phyloP scores from a whole-genome alignment of 2,797 vertebrate species.

The Pristis pectinata region DNA sequence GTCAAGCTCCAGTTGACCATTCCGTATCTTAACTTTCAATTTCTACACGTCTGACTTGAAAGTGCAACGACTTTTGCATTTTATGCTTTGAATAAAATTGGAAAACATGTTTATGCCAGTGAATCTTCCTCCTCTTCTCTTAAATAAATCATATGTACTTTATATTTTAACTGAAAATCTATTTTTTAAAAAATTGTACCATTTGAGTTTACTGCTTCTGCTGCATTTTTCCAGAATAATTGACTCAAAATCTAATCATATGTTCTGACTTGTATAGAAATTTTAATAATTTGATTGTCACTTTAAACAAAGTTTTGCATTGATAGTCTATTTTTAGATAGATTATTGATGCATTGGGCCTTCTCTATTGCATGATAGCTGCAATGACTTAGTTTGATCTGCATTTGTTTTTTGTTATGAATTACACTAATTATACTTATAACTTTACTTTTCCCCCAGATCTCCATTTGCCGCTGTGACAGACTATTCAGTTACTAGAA shows the following conservation, averaged over 20 bases:
- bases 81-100: background rate
- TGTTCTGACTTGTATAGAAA: background rate
- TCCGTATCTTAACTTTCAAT: background rate
- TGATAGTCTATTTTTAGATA: background rate
- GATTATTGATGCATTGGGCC: background rate
- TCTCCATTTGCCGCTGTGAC: conserved; percentile 96
- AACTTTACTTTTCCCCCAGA: conserved; percentile 67
- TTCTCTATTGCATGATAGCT: background rate
- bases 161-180: background rate
- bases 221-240: background rate
- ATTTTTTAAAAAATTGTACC: background rate
- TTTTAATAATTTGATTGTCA: background rate
- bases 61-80: background rate
- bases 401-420: background rate
- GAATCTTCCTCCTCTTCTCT: background rate
- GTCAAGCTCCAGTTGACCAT: background rate
- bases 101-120: background rate
- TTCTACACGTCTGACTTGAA: background rate
- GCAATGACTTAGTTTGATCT: background rate
- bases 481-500: conserved; percentile 93
- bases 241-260: background rate
- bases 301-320: background rate
- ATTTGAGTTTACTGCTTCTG: background rate
- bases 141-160: background rate
- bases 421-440: conserved; percentile 41